Base-by-base conservation (phyloP, 1,140 invertebrate species). In the Thaumetopoea pityocampa region DNA sequence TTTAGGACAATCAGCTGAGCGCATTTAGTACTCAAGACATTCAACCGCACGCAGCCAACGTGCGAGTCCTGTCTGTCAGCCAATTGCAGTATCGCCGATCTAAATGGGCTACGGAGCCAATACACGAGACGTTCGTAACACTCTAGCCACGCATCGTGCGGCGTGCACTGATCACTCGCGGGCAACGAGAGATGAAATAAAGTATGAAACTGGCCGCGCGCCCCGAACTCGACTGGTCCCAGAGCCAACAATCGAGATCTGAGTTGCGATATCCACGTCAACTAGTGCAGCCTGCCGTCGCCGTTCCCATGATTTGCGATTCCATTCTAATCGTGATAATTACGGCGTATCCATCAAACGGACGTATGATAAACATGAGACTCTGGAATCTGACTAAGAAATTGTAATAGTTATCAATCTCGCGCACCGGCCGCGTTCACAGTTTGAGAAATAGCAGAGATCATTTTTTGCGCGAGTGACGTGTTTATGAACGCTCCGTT, bases 241-340 rank as follows among this genome's bases (percentile, higher is more conserved):
- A 44, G 47, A 61, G 55, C 60, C 66, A 70, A 79, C 72, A 71
- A 77, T 76, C 67, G 58, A 72, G 79, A 83, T 83, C 47, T 40
- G 56, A 70, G 46, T 52, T 47, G 29, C 58, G 77, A 80, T 81
- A 83, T 54, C 46, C 50, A 60, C 56, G 68, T 71, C 67, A 69
- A 79, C 74, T 63, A 65, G 63, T 60, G 51, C 57, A 57, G 58
- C 60, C 60, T 62, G 67, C 71, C 69, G 58, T 62, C 60, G 59
- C 55, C 59, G 67, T 76, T 80, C 74, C 61, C 73, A 78, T 78
- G 73, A 79, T 71, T 69, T 74, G 71, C 69, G 61, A 77, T 72
- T 57, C 66, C 61, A 57, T 67, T 76, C 67, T 73, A 80, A 72
- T 72, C 61, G 36, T 74, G 69, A 73, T 79, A 80, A 83, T 80